Evolutionary conservation across 2,797 vertebrate genomes (phyloP), one percentile per base, ranked within the genome.

Genomic region (Myotis pilosus): DNA sequence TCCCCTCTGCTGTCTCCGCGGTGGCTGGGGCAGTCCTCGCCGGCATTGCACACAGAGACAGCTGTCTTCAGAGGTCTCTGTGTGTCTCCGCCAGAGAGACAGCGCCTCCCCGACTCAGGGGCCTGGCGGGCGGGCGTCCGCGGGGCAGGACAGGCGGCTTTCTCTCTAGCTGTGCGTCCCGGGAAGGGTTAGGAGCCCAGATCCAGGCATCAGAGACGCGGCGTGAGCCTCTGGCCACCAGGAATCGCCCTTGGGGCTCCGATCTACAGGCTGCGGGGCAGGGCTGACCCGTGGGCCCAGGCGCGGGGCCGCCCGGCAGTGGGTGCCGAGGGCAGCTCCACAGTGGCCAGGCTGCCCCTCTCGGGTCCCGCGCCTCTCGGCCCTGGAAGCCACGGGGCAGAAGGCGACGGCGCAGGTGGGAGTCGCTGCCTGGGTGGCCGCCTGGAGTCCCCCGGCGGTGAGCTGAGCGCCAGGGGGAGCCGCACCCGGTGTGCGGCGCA

Each of bases 391-490:
- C 8, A 17, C 66, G 53, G 62, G 62, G 55, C 66, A 28, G 55
- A 69, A 87, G 66, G 72, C 4, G 1, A 25, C 16, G 62, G 30
- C 87, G 64, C 36, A 81, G 83, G 41, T 62, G 60, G 47, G 28
- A 57, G 33, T 16, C 19, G 64, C 74, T 69, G 72, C 72, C 30
- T 90, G 74, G 74, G 87, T 86, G 71, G 93, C 76, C 69, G 3
- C 66, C n/a, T 0, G 1, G 60, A 90, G 7, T 3, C 44, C 28
- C 60, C 16, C 22, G 25, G 38, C 68, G 9, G 20, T 0, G 23
- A 95, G 55, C 49, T 38, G 0, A 84, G 96, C 89, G 3, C 94
- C 95, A 95, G 95, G 91, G 95, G 93, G 91, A 97, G 95, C 96
- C 69, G 92, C 78, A 62, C 47, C 33, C 28, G 11, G 89, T 88